These are phyloP conservation scores for Diorhabda sublineata DNA, from an alignment of 1,140 invertebrate species.

Conservation along the genomic window DNA sequence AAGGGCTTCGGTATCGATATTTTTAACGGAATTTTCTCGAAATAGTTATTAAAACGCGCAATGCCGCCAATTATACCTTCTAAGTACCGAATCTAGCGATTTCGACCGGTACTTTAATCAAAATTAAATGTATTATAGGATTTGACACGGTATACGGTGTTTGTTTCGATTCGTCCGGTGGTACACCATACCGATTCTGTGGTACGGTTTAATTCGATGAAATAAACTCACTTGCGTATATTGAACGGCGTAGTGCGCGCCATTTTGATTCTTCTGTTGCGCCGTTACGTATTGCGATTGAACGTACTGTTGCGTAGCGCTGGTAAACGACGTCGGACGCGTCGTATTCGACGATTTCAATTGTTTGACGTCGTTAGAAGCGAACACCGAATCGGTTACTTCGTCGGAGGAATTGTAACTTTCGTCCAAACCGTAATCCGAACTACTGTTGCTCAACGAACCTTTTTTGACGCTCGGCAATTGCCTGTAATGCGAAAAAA, in stretches of 20 bases:
- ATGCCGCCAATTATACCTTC: too few relatives aligned
- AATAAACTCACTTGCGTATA: constrained; percentile 19
- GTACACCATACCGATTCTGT: too few relatives aligned
- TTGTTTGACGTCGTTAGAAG: constrained; percentile 12
- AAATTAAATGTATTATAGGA: too few relatives aligned
- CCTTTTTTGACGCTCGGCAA: constrained; percentile 49
- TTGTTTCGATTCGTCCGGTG: too few relatives aligned
- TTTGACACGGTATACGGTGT: too few relatives aligned
- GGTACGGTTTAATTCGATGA: too few relatives aligned
- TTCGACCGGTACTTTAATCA: too few relatives aligned
- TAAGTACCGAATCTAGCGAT: too few relatives aligned
- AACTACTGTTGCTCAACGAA: constrained; percentile 48
- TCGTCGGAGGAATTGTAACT: constrained; percentile 68
- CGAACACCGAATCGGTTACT: constrained; percentile 53
- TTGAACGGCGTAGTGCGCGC: constrained; percentile 35
- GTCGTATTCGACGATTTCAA: constrained; percentile 30
- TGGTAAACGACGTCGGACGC: constrained; percentile 29
- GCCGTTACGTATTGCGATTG: constrained; percentile 20
- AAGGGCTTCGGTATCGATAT: too few relatives aligned
- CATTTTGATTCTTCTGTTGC: constrained; percentile 33
- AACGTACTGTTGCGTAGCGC: constrained; percentile 23
- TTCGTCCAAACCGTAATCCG: constrained; percentile 67
- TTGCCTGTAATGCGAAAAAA: constrained; percentile 38
- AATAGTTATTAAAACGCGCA: too few relatives aligned
- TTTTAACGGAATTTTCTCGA: too few relatives aligned